Percentiles rank a stretch among this genome's conserved stretches.
phyloP scores from a whole-genome alignment of 2,797 vertebrate genomes.

The Hoplostethus atlanticus region DNA sequence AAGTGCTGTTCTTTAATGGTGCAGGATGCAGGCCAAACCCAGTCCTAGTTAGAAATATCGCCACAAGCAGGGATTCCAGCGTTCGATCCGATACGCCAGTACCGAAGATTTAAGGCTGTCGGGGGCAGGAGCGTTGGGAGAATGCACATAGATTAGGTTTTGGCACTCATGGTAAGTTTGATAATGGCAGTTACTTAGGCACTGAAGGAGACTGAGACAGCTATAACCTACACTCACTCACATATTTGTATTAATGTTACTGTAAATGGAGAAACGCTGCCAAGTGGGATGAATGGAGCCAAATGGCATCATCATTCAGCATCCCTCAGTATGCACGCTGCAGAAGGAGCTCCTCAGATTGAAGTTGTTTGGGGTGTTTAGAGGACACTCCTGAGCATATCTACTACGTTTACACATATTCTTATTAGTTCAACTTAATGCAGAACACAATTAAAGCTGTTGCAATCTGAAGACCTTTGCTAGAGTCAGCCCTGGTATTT shows the following conservation, averaged over 20 bases:
- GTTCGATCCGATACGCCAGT: conserved; percentile 35
- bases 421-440: too few relatives aligned
- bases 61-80: conserved; percentile 27
- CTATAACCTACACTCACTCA: background rate
- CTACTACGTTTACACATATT: too few relatives aligned
- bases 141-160: conserved; percentile 19
- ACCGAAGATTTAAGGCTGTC: conserved; percentile 11
- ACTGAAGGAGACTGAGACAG: conserved; percentile 16
- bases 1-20: conserved; percentile 11
- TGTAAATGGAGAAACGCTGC: conserved; percentile 6
- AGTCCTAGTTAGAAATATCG: conserved; percentile 42
- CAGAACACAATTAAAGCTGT: too few relatives aligned
- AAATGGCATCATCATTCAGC: conserved; percentile 12
- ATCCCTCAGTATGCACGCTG: background rate
- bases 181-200: conserved; percentile 11
- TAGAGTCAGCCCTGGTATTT: too few relatives aligned
- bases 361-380: background rate
- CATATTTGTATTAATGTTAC: conserved; percentile 13
- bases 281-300: conserved; percentile 4
- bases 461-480: too few relatives aligned
- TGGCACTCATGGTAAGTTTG: conserved; percentile 7
- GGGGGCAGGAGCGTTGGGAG: conserved; percentile 7
- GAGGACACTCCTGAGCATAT: background rate
- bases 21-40: conserved; percentile 23
- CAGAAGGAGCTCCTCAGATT: background rate